A percentile compares a stretch with the other conserved stretches of the same genome.
phyloP scores from a whole-genome alignment of 2,888 invertebrate species.

The Philereme transversata region DNA sequence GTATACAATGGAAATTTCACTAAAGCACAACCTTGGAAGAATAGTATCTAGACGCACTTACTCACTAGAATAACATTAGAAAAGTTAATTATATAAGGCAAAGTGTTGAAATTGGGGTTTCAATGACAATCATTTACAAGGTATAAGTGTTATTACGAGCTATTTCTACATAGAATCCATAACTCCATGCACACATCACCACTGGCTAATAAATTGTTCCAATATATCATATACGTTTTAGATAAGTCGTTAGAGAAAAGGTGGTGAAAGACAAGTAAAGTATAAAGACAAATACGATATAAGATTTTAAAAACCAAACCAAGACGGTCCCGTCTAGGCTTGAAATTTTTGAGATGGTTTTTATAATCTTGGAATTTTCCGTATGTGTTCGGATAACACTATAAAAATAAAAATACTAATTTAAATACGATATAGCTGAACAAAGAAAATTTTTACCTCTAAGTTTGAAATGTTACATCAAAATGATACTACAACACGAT shows the following conservation, averaged over 20 bases:
- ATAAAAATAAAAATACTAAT: too few relatives aligned
- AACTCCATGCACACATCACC: not conserved
- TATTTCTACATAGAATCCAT: constrained; percentile 12
- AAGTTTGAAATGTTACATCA: constrained; percentile 2
- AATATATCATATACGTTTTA: too few relatives aligned
- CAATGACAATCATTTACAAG: constrained; percentile 57
- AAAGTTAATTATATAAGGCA: constrained; percentile 79
- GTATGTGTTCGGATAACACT: too few relatives aligned
- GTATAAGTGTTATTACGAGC: constrained; percentile 23
- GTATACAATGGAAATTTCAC: constrained; percentile 74
- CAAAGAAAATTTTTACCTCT: not conserved
- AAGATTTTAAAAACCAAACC: too few relatives aligned
- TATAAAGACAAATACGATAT: not conserved
- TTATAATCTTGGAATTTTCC: too few relatives aligned
- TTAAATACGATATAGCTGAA: constrained; percentile 4
- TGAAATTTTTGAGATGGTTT: too few relatives aligned
- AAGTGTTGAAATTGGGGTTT: constrained; percentile 80
- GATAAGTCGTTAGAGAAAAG: too few relatives aligned
- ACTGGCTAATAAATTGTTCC: too few relatives aligned
- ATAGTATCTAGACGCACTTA: constrained; percentile 82
- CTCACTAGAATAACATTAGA: constrained; percentile 75
- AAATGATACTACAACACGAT: constrained; percentile 15
- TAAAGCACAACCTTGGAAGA: constrained; percentile 84
- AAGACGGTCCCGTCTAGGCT: too few relatives aligned
- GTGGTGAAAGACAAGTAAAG: not conserved